Evolutionary conservation across 2,888 invertebrate species (phyloP).

Genomic region (Sphaeridia pumilis): DNA sequence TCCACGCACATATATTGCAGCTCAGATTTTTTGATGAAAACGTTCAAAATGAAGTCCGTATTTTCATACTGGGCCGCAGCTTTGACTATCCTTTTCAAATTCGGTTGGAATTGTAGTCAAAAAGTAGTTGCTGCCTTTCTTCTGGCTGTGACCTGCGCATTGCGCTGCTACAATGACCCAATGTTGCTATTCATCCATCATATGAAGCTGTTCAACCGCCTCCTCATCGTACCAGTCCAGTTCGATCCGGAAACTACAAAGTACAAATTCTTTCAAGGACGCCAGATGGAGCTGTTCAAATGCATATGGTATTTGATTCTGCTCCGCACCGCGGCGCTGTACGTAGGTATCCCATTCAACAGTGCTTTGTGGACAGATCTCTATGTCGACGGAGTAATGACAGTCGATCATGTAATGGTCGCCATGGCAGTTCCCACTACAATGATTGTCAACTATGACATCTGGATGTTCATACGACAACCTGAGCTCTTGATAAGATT

Average conservation of each 20-base stretch:
- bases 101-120: too few relatives aligned
- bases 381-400: not conserved
- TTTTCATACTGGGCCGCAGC: too few relatives aligned
- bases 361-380: not conserved
- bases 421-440: not conserved
- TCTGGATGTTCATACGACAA: too few relatives aligned
- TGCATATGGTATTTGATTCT: not conserved
- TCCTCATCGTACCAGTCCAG: not conserved
- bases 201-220: not conserved
- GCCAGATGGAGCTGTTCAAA: not conserved
- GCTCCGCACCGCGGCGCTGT: not conserved
- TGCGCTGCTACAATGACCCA: too few relatives aligned
- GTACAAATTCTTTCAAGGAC: not conserved
- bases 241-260: not conserved
- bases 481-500: too few relatives aligned
- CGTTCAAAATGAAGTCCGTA: too few relatives aligned
- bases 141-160: too few relatives aligned
- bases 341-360: not conserved
- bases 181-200: too few relatives aligned
- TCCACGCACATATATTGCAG: too few relatives aligned
- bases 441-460: not conserved
- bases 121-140: too few relatives aligned
- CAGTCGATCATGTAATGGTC: not conserved
- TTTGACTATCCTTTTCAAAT: too few relatives aligned
- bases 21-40: too few relatives aligned